phyloP scores from a whole-genome alignment of 2,113 vertebrate genomes.

The Peucedramus taeniatus region DNA sequence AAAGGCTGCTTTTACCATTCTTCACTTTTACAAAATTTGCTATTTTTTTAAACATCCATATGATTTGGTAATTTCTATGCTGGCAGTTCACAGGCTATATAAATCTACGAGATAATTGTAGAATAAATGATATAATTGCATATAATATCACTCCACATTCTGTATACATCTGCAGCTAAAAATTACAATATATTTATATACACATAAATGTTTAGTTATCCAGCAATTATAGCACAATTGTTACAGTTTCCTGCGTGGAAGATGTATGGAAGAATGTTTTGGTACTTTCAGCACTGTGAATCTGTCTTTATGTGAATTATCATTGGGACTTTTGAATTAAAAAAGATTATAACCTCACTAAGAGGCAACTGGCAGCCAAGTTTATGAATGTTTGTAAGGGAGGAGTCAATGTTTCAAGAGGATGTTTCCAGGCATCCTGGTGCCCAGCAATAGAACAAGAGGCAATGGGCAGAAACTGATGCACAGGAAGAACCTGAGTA shows the following conservation, averaged over 20 bases:
- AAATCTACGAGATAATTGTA: slow-evolving; percentile 6
- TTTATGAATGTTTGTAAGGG: too few relatives aligned
- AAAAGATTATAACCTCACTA: neutral
- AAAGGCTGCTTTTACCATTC: neutral
- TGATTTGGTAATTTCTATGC: neutral
- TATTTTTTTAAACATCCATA: neutral
- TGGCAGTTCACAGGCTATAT: neutral
- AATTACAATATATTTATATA: slow-evolving; percentile 40
- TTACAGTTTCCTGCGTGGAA: neutral
- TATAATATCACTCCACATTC: slow-evolving; percentile 12
- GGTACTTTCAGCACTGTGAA: neutral
- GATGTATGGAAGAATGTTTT: slow-evolving; percentile 4
- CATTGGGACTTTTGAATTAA: neutral
- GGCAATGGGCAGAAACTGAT: neutral
- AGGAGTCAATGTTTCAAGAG: neutral
- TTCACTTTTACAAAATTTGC: neutral
- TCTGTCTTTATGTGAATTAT: slow-evolving; percentile 1
- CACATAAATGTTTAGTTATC: slow-evolving; percentile 47
- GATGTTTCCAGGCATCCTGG: rapidly evolving
- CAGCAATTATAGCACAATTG: slow-evolving; percentile 33
- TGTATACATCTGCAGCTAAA: slow-evolving; percentile 34
- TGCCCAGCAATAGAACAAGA: neutral
- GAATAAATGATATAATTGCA: slow-evolving; percentile 30
- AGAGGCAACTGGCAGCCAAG: neutral
- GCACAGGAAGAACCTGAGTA: too few relatives aligned